Conservation (phyloP, 2,888 invertebrate genomes). For the Philonicus albiceps region DNA sequence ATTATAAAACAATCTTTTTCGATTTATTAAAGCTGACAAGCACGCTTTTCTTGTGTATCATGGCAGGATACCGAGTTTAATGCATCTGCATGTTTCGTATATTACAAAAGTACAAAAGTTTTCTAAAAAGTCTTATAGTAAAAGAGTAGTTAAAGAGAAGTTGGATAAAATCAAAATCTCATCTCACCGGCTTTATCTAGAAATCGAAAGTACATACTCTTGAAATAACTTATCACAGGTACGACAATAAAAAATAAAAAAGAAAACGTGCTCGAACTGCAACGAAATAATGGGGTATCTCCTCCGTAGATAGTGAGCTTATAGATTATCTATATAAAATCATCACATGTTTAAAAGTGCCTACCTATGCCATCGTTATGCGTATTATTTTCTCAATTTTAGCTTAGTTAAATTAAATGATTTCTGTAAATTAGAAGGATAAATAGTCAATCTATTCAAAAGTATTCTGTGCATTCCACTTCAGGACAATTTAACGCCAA, state of each 20-base stretch:
- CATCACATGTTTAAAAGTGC: not conserved
- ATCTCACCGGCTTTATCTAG: not conserved
- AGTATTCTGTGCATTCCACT: not conserved
- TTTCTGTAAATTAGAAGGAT: not conserved
- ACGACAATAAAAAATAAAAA: not conserved
- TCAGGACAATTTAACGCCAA: not conserved
- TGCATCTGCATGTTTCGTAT: not conserved
- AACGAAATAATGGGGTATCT: not conserved
- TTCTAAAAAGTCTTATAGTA: not conserved
- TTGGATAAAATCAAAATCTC: not conserved
- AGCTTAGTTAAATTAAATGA: not conserved
- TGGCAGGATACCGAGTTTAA: no score
- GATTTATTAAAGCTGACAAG: no score
- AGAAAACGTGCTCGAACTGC: not conserved
- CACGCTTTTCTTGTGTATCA: no score
- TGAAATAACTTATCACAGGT: not conserved
- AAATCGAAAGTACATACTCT: not conserved
- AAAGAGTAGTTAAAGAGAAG: not conserved
- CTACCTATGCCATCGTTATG: not conserved
- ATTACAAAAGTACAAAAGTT: not conserved
- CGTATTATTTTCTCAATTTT: not conserved
- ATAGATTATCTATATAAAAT: not conserved
- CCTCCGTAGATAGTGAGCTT: not conserved
- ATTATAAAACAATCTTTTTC: no score
- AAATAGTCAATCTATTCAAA: not conserved